Conservation (phyloP, 2,113 vertebrate genomes). For the Benitochromis conjunctus region DNA sequence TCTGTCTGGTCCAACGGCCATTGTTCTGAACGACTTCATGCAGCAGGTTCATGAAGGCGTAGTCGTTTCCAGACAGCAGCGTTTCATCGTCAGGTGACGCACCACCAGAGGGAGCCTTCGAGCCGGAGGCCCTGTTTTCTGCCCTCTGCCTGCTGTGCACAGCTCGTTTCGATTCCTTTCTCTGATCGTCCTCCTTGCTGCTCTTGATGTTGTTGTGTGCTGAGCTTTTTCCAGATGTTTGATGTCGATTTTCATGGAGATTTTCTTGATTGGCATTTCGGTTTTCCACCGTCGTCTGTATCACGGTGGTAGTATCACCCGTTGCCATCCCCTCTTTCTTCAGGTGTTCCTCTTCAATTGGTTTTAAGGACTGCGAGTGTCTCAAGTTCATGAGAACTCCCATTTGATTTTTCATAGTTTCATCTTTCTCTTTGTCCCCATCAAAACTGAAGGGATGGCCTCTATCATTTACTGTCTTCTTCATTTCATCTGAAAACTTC, state of each 20-base stretch:
- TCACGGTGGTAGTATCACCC: not conserved
- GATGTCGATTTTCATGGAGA: not conserved
- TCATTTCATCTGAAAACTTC: not conserved
- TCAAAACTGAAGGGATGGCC: not conserved
- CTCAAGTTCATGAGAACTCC: not conserved
- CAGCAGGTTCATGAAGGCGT: slow-evolving; percentile 71
- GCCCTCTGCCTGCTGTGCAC: not conserved
- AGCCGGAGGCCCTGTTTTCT: not conserved
- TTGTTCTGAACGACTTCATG: slow-evolving; percentile 78
- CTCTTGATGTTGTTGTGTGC: not conserved
- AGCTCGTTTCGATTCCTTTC: not conserved
- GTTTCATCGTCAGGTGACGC: slow-evolving; percentile 57
- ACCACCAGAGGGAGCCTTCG: slow-evolving; percentile 24
- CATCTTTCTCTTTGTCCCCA: not conserved
- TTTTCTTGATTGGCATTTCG: not conserved
- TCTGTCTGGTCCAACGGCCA: slow-evolving; percentile 76
- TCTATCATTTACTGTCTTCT: not conserved
- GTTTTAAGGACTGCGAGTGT: not conserved
- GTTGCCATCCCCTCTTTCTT: not conserved
- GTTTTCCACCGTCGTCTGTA: rapidly evolving
- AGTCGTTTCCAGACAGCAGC: slow-evolving; percentile 52
- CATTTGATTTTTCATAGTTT: not conserved
- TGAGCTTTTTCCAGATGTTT: not conserved
- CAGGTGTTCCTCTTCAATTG: not conserved
- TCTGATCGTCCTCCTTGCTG: not conserved